A percentile compares a stretch with the other conserved stretches of the same genome.
Evolutionary conservation across 2,113 vertebrate genomes (phyloP).

Genomic region (Notiomystis cincta): DNA sequence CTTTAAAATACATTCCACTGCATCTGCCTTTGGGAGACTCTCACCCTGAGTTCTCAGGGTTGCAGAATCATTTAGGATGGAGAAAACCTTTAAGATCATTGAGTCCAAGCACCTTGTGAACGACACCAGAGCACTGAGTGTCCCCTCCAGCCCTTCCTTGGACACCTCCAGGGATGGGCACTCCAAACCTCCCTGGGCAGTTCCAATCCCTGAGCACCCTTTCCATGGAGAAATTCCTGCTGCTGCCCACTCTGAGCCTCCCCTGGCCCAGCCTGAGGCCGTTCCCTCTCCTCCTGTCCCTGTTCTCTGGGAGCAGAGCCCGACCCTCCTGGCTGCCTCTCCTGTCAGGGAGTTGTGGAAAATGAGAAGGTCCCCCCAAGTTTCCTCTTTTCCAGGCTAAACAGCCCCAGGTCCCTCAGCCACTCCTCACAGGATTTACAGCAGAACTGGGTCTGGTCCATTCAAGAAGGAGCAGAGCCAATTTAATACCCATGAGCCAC

Average conservation of each 20-base stretch:
- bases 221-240: neutral
- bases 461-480: neutral
- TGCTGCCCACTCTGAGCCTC: rapidly evolving
- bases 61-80: neutral
- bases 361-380: rapidly evolving
- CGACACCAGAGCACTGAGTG: neutral
- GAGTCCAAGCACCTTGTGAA: neutral
- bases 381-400: neutral
- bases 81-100: neutral
- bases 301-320: neutral
- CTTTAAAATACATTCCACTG: neutral
- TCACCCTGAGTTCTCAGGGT: neutral
- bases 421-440: neutral
- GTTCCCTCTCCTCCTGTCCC: neutral
- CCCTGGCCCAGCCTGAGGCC: neutral
- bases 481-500: neutral
- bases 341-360: neutral
- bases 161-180: neutral
- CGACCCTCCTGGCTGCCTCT: neutral
- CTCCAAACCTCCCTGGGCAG: neutral
- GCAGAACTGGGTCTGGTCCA: neutral
- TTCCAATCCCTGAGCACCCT: rapidly evolving
- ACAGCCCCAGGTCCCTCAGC: neutral
- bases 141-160: neutral
- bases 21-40: neutral